Percentiles rank a stretch among this genome's conserved stretches.
These are phyloP conservation scores for Melangyna quadrimaculata DNA, from an alignment of 2,888 invertebrate species.

Conservation along the genomic window DNA sequence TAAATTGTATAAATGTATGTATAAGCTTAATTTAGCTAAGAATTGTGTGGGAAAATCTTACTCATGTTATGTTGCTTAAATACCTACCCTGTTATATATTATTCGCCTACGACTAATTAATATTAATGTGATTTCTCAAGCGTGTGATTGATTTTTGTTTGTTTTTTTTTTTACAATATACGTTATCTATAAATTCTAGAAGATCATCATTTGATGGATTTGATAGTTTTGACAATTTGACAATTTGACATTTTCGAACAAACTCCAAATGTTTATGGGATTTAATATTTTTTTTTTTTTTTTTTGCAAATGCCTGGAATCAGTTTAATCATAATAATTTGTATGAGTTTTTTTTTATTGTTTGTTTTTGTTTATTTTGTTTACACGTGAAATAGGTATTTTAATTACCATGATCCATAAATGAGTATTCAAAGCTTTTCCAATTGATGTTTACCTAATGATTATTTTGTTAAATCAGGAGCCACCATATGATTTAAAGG, in stretches of 20 bases:
- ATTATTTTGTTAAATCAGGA: background rate
- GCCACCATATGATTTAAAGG: background rate
- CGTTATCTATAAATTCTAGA: background rate
- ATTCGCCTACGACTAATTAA: slow-evolving; percentile 41
- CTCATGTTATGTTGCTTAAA: slow-evolving; percentile 6
- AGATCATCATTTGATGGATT: slow-evolving; percentile 7
- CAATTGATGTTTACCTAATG: background rate
- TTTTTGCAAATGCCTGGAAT: background rate
- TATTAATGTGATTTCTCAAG: slow-evolving; percentile 29
- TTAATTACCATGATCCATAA: background rate
- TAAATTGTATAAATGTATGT: background rate
- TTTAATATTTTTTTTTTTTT: slow-evolving; percentile 3
- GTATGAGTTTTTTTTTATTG: slow-evolving; percentile 2
- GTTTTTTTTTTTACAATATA: background rate
- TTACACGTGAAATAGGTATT: slow-evolving; percentile 3
- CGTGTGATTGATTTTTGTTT: background rate
- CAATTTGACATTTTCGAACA: background rate
- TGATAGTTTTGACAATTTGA: slow-evolving; percentile 12
- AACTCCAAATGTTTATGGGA: background rate
- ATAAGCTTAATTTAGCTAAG: background rate
- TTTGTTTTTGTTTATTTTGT: slow-evolving; percentile 7
- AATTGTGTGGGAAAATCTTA: slow-evolving; percentile 11
- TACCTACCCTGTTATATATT: too few species aligned
- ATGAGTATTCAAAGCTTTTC: background rate
- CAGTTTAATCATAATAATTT: background rate